These are phyloP conservation scores for Toxostoma redivivum DNA, from an alignment of 2,113 vertebrate species.

Conservation along the genomic window DNA sequence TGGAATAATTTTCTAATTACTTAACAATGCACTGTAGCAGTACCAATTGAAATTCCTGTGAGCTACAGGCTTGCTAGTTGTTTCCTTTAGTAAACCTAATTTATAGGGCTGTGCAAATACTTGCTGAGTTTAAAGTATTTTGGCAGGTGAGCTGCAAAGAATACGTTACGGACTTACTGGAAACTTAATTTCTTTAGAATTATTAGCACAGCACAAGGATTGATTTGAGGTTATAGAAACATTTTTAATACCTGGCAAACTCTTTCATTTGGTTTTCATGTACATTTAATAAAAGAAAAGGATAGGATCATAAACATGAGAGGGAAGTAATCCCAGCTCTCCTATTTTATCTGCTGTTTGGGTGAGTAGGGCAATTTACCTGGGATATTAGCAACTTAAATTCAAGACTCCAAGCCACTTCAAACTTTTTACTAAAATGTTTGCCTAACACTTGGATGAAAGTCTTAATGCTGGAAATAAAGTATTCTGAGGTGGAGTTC, in stretches of 20 bases:
- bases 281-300: conserved; percentile 39
- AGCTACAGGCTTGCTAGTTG: conserved; percentile 38
- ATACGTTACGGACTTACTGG: conserved; percentile 31
- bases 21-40: conserved; percentile 25
- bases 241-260: conserved; percentile 42
- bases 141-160: conserved; percentile 37
- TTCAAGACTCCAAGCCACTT: background rate
- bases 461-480: background rate
- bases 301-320: conserved; percentile 24
- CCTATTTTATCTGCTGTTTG: background rate
- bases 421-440: background rate
- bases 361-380: background rate
- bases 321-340: background rate
- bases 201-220: conserved; percentile 5
- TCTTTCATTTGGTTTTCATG: conserved; percentile 38
- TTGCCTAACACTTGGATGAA: background rate
- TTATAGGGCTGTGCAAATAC: conserved; percentile 43
- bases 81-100: conserved; percentile 56
- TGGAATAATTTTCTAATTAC: conserved; percentile 45
- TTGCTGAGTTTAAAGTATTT: conserved; percentile 45
- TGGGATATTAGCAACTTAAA: background rate
- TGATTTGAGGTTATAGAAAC: conserved; percentile 11
- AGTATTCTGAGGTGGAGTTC: background rate
- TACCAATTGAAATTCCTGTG: conserved; percentile 41
- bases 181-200: conserved; percentile 52